A percentile compares a stretch with the other conserved stretches of the same genome.
Conservation (phyloP, 2,113 vertebrate species). For the Proteles cristata region DNA sequence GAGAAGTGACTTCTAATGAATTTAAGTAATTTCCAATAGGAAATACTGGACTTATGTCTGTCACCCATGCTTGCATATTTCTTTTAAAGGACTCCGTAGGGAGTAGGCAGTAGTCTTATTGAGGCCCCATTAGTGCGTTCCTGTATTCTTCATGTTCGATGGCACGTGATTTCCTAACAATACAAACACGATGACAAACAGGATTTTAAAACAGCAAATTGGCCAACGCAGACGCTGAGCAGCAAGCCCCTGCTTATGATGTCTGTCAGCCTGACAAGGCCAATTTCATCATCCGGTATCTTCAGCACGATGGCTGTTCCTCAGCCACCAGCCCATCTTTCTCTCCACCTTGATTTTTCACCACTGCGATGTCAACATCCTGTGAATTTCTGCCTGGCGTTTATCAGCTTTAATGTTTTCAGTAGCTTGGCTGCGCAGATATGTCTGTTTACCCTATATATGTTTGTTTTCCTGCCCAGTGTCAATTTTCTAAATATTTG, state of each 20-base stretch:
- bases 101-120: accelerated
- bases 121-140: not conserved
- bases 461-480: not conserved
- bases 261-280: too few species aligned
- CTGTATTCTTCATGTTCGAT: not conserved
- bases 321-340: accelerated
- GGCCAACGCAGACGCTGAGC: not conserved
- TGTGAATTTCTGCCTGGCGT: not conserved
- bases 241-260: accelerated
- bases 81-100: not conserved
- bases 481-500: not conserved
- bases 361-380: accelerated
- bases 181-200: not conserved
- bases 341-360: not conserved
- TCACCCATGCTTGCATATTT: accelerated
- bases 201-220: not conserved
- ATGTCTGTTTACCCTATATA: not conserved
- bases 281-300: accelerated
- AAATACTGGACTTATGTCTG: not conserved
- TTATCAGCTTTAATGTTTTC: not conserved
- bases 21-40: not conserved
- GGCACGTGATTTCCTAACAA: not conserved
- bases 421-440: not conserved
- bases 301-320: not conserved
- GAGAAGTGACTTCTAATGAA: not conserved